Conservation (phyloP, 2,797 vertebrate species). For the Thripadectes ignobilis region DNA sequence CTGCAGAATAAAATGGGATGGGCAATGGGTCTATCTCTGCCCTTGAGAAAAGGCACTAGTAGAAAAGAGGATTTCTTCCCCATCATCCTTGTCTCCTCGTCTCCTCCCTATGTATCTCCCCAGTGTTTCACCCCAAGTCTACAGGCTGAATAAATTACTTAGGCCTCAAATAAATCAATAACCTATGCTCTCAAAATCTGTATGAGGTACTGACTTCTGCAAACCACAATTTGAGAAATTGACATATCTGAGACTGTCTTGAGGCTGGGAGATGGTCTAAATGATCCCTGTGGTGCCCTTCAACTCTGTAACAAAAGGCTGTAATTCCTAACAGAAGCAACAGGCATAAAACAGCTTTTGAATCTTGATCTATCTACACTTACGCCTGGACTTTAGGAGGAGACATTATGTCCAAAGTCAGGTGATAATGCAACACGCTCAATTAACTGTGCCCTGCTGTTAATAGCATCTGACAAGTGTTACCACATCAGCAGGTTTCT, state of each 20-base stretch:
- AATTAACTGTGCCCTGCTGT: background rate
- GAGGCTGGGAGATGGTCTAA: background rate
- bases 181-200: background rate
- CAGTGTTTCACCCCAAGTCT: rapidly evolving
- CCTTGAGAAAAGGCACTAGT: background rate
- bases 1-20: background rate
- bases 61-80: background rate
- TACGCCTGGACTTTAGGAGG: background rate
- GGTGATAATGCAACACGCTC: background rate
- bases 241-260: background rate
- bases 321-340: background rate
- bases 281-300: background rate
- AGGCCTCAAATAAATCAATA: background rate
- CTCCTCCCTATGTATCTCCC: background rate
- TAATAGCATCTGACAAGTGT: background rate
- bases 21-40: background rate
- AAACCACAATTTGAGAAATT: background rate
- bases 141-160: background rate
- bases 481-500: background rate
- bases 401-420: background rate
- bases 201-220: background rate
- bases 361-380: background rate
- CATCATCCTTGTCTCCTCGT: background rate
- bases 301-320: background rate
- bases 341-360: background rate